phyloP scores from a whole-genome alignment of 2,888 invertebrate genomes.

The Dasysyrphus tricinctus region DNA sequence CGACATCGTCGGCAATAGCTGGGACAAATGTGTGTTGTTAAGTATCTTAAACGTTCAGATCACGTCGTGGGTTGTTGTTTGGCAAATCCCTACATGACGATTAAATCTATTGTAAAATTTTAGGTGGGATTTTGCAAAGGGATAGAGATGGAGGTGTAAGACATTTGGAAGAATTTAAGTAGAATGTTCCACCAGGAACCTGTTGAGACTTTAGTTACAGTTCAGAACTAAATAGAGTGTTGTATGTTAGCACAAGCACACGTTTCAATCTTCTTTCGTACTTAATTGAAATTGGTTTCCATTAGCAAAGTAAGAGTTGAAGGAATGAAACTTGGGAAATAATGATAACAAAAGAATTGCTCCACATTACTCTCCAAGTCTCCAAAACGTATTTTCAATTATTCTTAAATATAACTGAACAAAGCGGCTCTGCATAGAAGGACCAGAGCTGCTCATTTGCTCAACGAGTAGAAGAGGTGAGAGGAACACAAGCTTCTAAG shows the following conservation, averaged over 20 bases:
- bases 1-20: not conserved
- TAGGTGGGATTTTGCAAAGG: not conserved
- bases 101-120: constrained; percentile 40
- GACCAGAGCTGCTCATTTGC: too few relatives aligned
- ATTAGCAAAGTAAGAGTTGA: too few relatives aligned
- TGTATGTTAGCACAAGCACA: not conserved
- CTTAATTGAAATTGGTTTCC: too few relatives aligned
- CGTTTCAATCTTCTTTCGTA: not conserved
- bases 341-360: too few relatives aligned
- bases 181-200: constrained; percentile 27
- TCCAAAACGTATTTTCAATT: too few relatives aligned
- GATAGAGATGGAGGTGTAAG: not conserved
- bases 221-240: not conserved
- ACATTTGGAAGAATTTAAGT: not conserved
- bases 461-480: too few relatives aligned
- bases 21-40: constrained; percentile 19
- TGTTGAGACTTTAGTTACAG: constrained; percentile 35
- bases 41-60: constrained; percentile 51
- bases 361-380: too few relatives aligned
- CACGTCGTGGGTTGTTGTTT: constrained; percentile 50
- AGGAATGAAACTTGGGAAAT: too few relatives aligned
- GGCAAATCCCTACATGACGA: constrained; percentile 55
- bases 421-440: too few relatives aligned
- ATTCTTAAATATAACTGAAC: too few relatives aligned
- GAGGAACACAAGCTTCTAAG: too few relatives aligned